phyloP scores from a whole-genome alignment of 1,140 invertebrate species.

The Galendromus occidentalis region DNA sequence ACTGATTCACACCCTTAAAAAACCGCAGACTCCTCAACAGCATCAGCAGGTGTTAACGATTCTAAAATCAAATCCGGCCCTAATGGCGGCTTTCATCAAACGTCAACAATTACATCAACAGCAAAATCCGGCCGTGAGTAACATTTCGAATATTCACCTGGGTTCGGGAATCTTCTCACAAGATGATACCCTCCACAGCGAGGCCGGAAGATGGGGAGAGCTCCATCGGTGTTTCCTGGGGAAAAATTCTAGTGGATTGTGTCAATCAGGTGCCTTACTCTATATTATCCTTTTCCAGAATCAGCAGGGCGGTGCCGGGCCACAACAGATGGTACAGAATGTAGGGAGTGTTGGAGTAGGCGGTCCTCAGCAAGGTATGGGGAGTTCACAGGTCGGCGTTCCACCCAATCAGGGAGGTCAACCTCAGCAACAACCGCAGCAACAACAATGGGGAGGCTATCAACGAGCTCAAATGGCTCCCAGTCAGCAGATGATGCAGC shows the following conservation, averaged over 20 bases:
- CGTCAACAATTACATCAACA: constrained; percentile 45
- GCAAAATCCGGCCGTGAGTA: constrained; percentile 21
- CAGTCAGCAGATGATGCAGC: not conserved
- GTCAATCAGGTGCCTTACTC: not conserved
- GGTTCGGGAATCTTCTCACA: constrained; percentile 19
- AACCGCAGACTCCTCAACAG: constrained; percentile 69
- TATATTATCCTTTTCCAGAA: constrained; percentile 17
- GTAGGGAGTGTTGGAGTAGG: constrained; percentile 15
- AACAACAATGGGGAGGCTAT: constrained; percentile 21
- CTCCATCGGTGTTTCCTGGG: no score
- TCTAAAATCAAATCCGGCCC: constrained; percentile 75
- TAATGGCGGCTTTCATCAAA: constrained; percentile 92
- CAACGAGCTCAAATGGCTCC: constrained; percentile 16
- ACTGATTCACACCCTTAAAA: constrained; percentile 66
- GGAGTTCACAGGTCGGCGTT: constrained; percentile 6
- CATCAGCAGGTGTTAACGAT: constrained; percentile 79
- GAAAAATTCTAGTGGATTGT: no score
- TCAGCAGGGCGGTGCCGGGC: constrained; percentile 15
- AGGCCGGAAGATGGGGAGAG: no score
- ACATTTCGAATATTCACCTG: constrained; percentile 14
- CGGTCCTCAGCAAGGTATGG: constrained; percentile 19
- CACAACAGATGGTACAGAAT: constrained; percentile 17
- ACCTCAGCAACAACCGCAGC: constrained; percentile 29
- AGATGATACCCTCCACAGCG: no score
- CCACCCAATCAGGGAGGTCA: constrained; percentile 20